Conservation (phyloP, 2,797 vertebrate species). For the Malurus leucopterus region DNA sequence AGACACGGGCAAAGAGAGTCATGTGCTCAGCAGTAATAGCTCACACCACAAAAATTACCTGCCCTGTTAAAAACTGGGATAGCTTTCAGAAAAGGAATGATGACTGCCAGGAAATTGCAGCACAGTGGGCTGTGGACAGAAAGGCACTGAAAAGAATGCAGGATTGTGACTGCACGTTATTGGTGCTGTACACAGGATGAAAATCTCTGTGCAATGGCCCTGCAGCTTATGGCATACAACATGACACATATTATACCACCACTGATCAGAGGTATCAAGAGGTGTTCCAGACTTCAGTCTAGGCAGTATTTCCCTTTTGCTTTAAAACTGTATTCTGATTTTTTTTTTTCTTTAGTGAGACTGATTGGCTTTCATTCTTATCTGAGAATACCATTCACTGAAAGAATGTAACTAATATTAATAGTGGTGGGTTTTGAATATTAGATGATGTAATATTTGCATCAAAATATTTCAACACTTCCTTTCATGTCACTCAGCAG, state of each 20-base stretch:
- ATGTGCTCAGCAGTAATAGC: neutral
- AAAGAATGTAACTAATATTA: neutral
- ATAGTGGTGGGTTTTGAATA: neutral
- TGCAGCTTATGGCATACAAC: neutral
- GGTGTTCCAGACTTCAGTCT: neutral
- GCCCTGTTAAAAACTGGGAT: neutral
- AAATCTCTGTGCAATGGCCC: neutral
- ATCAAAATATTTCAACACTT: constrained; percentile 6
- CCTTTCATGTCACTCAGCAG: constrained; percentile 2
- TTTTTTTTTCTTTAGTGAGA: neutral
- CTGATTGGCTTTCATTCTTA: neutral
- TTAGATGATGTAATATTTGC: neutral
- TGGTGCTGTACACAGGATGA: neutral
- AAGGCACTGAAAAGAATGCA: neutral
- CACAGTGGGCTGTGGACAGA: fast-evolving
- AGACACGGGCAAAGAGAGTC: neutral
- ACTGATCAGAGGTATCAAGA: neutral
- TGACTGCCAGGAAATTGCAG: neutral
- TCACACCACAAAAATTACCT: neutral
- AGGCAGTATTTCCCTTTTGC: neutral
- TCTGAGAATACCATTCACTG: neutral
- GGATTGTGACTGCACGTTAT: neutral
- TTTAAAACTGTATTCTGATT: neutral
- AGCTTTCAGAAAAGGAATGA: neutral
- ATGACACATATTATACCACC: neutral